These are phyloP conservation scores for Anagyrus pseudococci DNA, from an alignment of 2,888 invertebrate species.

Conservation along the genomic window DNA sequence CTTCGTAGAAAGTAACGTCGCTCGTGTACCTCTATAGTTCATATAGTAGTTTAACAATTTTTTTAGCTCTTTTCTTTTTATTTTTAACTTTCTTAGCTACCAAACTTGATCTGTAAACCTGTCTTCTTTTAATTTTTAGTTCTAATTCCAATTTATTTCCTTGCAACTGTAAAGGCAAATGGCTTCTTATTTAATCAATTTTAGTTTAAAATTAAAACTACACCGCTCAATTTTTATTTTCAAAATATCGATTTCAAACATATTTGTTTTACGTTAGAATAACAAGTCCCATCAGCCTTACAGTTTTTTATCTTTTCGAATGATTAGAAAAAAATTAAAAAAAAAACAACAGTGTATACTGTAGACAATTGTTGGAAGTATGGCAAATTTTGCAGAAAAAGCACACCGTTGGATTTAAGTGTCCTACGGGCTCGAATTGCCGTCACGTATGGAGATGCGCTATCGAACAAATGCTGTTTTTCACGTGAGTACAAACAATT, in stretches of 20 bases:
- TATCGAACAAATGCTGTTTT: conserved; percentile 97
- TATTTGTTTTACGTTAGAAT: background rate
- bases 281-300: background rate
- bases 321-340: background rate
- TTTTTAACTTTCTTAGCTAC: no score
- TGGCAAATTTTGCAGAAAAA: conserved; percentile 75
- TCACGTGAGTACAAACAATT: conserved; percentile 94
- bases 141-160: no score
- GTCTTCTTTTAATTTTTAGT: no score
- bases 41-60: background rate
- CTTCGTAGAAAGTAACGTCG: background rate
- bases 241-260: no score
- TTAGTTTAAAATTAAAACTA: no score
- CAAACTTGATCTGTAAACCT: no score
- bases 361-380: conserved; percentile 19
- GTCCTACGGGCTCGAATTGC: conserved; percentile 89
- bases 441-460: conserved; percentile 97
- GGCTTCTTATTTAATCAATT: no score
- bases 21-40: no score
- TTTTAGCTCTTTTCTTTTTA: background rate
- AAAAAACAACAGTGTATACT: background rate
- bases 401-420: conserved; percentile 94
- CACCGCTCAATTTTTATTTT: no score
- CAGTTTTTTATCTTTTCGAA: no score
- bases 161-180: no score